A percentile compares a stretch with the other conserved stretches of the same genome.
These are phyloP conservation scores for Alexandromys fortis DNA, from an alignment of 2,113 vertebrate species.

Conservation along the genomic window DNA sequence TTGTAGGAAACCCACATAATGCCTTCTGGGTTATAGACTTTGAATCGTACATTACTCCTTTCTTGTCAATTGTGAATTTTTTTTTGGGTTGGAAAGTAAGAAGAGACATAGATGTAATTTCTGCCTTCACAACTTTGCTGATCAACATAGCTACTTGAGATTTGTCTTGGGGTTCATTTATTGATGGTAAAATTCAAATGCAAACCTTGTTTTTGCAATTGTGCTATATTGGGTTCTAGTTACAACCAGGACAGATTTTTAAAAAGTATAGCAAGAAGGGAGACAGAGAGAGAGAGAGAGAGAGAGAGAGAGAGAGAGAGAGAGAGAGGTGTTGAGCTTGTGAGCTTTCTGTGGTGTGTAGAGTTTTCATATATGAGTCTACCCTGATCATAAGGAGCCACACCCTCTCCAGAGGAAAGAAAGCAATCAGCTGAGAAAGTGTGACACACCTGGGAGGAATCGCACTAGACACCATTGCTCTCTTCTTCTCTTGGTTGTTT, in stretches of 20 bases:
- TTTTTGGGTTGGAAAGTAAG: background rate
- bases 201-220: background rate
- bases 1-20: background rate
- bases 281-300: background rate
- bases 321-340: background rate
- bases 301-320: no score
- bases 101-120: background rate
- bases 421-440: background rate
- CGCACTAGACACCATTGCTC: background rate
- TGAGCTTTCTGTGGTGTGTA: background rate
- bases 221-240: background rate
- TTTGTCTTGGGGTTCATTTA: background rate
- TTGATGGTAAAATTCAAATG: background rate
- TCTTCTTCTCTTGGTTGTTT: background rate
- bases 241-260: background rate
- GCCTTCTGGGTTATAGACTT: background rate
- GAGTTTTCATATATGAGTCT: background rate
- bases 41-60: background rate
- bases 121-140: background rate
- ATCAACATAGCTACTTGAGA: background rate
- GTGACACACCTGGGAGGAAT: background rate
- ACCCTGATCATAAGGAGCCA: background rate
- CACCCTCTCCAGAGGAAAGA: background rate
- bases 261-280: background rate
- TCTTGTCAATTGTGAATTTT: background rate